phyloP scores from a whole-genome alignment of 2,797 vertebrate species.

The Alectoris magna region DNA sequence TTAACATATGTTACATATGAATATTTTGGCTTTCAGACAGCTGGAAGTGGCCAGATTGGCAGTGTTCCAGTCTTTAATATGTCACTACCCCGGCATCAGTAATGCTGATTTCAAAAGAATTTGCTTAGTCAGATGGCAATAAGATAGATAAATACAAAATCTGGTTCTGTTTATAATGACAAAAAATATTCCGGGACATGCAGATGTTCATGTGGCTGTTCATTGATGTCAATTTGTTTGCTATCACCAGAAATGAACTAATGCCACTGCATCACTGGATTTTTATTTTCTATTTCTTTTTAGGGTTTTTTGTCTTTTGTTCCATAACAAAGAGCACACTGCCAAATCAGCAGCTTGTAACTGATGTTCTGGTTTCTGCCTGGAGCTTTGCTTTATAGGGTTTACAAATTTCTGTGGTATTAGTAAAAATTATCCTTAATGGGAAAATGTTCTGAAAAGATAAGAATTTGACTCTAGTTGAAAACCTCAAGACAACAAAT shows the following conservation, averaged over 20 bases:
- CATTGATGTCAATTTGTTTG: not conserved
- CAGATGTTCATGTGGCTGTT: not conserved
- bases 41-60: not conserved
- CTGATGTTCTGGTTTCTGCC: not conserved
- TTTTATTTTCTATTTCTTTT: not conserved
- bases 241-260: not conserved
- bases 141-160: not conserved
- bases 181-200: not conserved
- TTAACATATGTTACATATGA: not conserved
- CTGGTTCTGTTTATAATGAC: not conserved
- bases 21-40: conserved; percentile 30
- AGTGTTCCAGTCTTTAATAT: not conserved
- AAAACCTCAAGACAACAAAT: not conserved
- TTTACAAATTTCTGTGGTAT: not conserved
- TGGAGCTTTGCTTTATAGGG: not conserved
- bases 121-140: not conserved
- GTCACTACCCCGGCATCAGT: not conserved
- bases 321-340: not conserved
- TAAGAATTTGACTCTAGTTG: not conserved
- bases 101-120: not conserved
- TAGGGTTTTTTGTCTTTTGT: not conserved
- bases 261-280: not conserved
- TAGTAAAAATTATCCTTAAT: not conserved
- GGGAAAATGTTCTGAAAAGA: not conserved
- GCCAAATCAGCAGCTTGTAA: not conserved